A percentile compares a stretch with the other conserved stretches of the same genome.
Evolutionary conservation across 2,888 invertebrate genomes (phyloP).

Genomic region (Hetaerina titia): DNA sequence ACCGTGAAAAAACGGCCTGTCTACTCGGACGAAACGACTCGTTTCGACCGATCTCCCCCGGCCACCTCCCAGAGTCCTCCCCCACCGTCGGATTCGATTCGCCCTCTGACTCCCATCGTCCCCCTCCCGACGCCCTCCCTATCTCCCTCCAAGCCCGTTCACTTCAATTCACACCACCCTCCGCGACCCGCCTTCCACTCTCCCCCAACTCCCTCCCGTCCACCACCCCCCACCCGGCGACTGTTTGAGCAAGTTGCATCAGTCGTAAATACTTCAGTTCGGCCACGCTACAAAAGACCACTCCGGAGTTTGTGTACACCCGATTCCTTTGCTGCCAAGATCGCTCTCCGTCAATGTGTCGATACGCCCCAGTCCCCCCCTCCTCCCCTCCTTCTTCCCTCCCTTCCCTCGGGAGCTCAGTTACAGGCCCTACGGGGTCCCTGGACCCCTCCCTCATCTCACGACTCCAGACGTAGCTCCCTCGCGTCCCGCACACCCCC

Average conservation of each 20-base stretch:
- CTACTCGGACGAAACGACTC: slow-evolving; percentile 34
- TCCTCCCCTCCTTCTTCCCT: not conserved
- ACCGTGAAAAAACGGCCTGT: slow-evolving; percentile 54
- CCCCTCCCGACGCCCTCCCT: not conserved
- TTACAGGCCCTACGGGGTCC: too few relatives aligned
- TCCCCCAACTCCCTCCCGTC: not conserved
- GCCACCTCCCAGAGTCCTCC: not conserved
- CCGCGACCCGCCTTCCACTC: not conserved
- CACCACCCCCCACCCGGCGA: not conserved
- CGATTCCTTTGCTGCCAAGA: slow-evolving; percentile 60
- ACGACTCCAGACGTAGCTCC: too few relatives aligned
- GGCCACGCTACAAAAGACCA: slow-evolving; percentile 52
- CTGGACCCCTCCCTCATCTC: too few relatives aligned
- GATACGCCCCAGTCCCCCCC: slow-evolving; percentile 4
- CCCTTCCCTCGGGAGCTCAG: not conserved
- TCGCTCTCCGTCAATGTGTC: slow-evolving; percentile 66
- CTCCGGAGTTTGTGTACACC: slow-evolving; percentile 59
- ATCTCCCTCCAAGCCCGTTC: not conserved
- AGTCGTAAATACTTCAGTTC: slow-evolving; percentile 64
- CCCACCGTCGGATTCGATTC: not conserved
- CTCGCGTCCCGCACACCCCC: too few relatives aligned
- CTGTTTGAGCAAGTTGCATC: slow-evolving; percentile 54
- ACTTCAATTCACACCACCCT: not conserved
- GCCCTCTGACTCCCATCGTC: not conserved
- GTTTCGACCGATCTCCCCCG: not conserved